These are phyloP conservation scores for Lynx canadensis DNA, from an alignment of 2,113 vertebrate species.

Conservation along the genomic window DNA sequence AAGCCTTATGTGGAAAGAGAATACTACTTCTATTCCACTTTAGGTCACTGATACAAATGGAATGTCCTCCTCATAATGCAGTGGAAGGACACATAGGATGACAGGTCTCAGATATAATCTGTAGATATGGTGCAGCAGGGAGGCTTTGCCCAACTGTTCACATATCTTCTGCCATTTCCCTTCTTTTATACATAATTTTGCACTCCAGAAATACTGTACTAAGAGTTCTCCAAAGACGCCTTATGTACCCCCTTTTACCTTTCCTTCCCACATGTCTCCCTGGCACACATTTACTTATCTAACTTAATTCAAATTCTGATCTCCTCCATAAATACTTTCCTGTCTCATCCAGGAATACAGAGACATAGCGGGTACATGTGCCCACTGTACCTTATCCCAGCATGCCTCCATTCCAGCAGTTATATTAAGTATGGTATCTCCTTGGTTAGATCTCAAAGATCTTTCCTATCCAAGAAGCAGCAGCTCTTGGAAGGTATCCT, in stretches of 20 bases:
- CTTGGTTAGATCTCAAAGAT: constrained; percentile 25
- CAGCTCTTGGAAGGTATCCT: not conserved
- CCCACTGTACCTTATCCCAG: not conserved
- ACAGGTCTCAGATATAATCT: not conserved
- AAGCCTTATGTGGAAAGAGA: not conserved
- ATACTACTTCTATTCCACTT: not conserved
- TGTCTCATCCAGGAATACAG: not conserved
- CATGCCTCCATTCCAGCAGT: not conserved
- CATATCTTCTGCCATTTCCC: not conserved
- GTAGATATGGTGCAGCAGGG: not conserved
- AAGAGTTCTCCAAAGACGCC: not conserved
- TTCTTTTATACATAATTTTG: not conserved
- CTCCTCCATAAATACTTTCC: not conserved
- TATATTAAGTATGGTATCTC: not conserved
- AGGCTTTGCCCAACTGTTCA: not conserved
- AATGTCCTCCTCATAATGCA: not conserved
- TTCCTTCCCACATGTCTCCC: not conserved
- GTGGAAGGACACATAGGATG: not conserved
- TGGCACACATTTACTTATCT: not conserved
- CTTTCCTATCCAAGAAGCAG: not conserved
- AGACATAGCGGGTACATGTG: not conserved
- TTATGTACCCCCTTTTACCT: not conserved
- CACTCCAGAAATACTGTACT: not conserved
- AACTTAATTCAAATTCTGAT: constrained; percentile 1
- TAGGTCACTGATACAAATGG: not conserved